phyloP scores from a whole-genome alignment of 2,888 invertebrate species.

The Papilio demoleus region DNA sequence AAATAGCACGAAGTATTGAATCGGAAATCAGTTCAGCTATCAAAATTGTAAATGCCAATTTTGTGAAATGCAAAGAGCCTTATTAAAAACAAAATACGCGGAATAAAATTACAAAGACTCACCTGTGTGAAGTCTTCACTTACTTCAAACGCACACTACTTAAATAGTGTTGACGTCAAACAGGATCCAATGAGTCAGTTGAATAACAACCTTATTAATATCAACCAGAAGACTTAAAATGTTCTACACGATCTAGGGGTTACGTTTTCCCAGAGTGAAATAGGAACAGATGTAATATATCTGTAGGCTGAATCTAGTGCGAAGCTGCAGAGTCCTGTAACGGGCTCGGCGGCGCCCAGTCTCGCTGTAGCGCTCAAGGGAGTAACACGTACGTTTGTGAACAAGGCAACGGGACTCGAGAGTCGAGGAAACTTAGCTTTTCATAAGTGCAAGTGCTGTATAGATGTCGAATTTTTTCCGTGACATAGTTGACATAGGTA shows the following conservation, averaged over 20 bases:
- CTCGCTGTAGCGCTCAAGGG: not conserved
- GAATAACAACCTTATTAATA: not conserved
- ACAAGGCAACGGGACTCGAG: not conserved
- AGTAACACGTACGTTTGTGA: not conserved
- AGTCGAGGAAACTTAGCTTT: not conserved
- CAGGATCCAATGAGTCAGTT: not conserved
- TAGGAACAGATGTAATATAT: conserved; percentile 17
- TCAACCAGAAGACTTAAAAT: not conserved
- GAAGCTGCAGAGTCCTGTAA: not conserved
- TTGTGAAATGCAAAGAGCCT: not conserved
- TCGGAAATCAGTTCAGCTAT: too few relatives aligned
- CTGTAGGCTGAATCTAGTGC: not conserved
- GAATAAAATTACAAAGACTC: not conserved
- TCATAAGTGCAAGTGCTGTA: not conserved
- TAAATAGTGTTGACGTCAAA: not conserved
- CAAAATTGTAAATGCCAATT: not conserved
- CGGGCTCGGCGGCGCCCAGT: not conserved
- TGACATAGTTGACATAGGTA: not conserved
- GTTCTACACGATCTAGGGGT: not conserved
- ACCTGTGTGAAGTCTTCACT: not conserved
- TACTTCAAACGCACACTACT: not conserved
- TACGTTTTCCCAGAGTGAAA: conserved; percentile 1
- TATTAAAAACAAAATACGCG: not conserved
- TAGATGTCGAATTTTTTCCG: not conserved
- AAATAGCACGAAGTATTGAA: too few relatives aligned